These are phyloP conservation scores for Meandrusa payeni DNA, from an alignment of 2,888 invertebrate genomes.

Conservation along the genomic window DNA sequence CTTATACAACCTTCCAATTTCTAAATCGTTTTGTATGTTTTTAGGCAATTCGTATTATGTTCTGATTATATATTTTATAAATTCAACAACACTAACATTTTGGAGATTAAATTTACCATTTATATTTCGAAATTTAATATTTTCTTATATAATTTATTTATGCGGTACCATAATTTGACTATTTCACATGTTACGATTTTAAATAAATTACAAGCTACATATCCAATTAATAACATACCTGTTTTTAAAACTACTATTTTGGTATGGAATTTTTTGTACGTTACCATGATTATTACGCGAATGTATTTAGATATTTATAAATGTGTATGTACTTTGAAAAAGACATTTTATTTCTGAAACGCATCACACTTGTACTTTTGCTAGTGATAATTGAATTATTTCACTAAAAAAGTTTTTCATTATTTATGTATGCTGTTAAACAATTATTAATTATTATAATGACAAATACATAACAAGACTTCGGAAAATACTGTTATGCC, in stretches of 20 bases:
- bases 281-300: too few relatives aligned
- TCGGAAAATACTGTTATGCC: too few relatives aligned
- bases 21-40: too few relatives aligned
- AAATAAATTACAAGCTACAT: slow-evolving; percentile 11
- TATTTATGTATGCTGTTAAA: too few relatives aligned
- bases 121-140: neutral
- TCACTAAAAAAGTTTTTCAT: neutral
- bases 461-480: too few relatives aligned
- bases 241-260: slow-evolving; percentile 19
- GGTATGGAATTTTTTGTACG: slow-evolving; percentile 8
- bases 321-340: too few relatives aligned
- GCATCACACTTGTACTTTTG: neutral
- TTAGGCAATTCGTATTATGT: too few relatives aligned
- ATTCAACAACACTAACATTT: neutral
- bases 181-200: neutral
- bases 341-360: too few relatives aligned
- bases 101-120: neutral
- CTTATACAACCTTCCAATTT: too few relatives aligned
- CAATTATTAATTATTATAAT: too few relatives aligned
- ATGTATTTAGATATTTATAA: too few relatives aligned
- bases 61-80: too few relatives aligned
- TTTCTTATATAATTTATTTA: neutral
- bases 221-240: slow-evolving; percentile 18
- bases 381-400: neutral
- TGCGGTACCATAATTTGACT: neutral